These are phyloP conservation scores for Caenorhabditis sulstoni DNA, from an alignment of 2,888 invertebrate genomes.

Conservation along the genomic window DNA sequence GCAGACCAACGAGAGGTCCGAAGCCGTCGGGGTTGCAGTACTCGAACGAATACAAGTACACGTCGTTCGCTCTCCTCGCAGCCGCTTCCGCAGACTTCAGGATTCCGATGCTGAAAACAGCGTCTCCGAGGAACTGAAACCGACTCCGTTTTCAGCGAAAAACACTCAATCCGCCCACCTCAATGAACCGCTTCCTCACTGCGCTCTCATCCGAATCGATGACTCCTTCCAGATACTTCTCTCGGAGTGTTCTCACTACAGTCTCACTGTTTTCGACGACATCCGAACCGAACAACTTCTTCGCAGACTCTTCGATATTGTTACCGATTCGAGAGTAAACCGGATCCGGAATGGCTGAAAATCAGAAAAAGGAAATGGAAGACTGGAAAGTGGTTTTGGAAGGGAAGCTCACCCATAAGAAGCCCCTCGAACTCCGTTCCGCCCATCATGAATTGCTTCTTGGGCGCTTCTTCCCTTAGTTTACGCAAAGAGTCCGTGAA, in stretches of 20 bases:
- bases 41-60: conserved; percentile 65
- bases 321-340: conserved; percentile 25
- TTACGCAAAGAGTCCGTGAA: conserved; percentile 42
- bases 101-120: conserved; percentile 42
- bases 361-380: no score
- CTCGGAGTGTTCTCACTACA: not conserved
- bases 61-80: conserved; percentile 43
- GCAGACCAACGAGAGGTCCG: conserved; percentile 23
- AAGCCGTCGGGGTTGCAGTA: conserved; percentile 58
- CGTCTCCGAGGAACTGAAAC: conserved; percentile 54
- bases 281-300: conserved; percentile 17
- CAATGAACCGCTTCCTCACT: conserved; percentile 16
- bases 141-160: not conserved
- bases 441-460: conserved; percentile 23
- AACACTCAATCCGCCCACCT: conserved; percentile 8
- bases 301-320: conserved; percentile 2
- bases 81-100: conserved; percentile 37
- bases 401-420: conserved; percentile 1
- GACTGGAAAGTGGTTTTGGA: not conserved
- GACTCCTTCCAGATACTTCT: conserved; percentile 1
- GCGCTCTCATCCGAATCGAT: not conserved
- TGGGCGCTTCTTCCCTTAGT: conserved; percentile 35
- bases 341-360: conserved; percentile 21
- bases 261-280: conserved; percentile 12
- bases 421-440: conserved; percentile 30